A percentile compares a stretch with the other conserved stretches of the same genome.
These are phyloP conservation scores for Belgica antarctica DNA, from an alignment of 2,888 invertebrate species.

Conservation along the genomic window DNA sequence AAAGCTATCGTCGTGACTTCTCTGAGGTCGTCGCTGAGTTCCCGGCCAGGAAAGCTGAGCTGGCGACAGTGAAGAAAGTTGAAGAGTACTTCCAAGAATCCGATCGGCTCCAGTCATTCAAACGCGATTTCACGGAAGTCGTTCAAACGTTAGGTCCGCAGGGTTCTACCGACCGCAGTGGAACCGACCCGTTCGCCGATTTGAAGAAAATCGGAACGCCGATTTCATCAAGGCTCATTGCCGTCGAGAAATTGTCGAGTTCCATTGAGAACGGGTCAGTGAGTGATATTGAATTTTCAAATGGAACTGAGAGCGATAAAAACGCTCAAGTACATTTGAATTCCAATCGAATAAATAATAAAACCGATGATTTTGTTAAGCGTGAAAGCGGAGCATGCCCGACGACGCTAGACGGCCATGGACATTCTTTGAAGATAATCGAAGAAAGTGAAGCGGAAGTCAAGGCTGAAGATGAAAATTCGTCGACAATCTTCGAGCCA, in stretches of 20 bases:
- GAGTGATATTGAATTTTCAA: not conserved
- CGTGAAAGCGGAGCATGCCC: too few relatives aligned
- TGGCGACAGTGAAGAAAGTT: not conserved
- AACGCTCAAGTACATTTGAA: not conserved
- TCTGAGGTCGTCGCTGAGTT: slow-evolving; percentile 25
- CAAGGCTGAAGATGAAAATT: not conserved
- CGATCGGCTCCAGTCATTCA: slow-evolving; percentile 18
- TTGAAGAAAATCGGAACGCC: slow-evolving; percentile 20
- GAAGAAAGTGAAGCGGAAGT: not conserved
- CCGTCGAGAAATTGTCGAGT: slow-evolving; percentile 1
- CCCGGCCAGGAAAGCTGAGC: not conserved
- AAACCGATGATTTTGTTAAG: not conserved
- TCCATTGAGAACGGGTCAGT: not conserved
- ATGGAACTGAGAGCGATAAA: slow-evolving; percentile 15
- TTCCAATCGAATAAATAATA: not conserved
- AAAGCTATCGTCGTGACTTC: slow-evolving; percentile 17
- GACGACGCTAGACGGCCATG: too few relatives aligned
- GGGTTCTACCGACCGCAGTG: not conserved
- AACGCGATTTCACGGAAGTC: slow-evolving; percentile 39
- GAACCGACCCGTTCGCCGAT: not conserved
- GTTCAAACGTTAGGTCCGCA: slow-evolving; percentile 24
- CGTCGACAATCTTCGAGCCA: not conserved
- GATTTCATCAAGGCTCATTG: slow-evolving; percentile 16
- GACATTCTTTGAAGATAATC: too few relatives aligned
- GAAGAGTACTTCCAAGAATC: slow-evolving; percentile 40